Conservation (phyloP, 64 coral and sea anemone genomes). For the Porites australiensis region DNA sequence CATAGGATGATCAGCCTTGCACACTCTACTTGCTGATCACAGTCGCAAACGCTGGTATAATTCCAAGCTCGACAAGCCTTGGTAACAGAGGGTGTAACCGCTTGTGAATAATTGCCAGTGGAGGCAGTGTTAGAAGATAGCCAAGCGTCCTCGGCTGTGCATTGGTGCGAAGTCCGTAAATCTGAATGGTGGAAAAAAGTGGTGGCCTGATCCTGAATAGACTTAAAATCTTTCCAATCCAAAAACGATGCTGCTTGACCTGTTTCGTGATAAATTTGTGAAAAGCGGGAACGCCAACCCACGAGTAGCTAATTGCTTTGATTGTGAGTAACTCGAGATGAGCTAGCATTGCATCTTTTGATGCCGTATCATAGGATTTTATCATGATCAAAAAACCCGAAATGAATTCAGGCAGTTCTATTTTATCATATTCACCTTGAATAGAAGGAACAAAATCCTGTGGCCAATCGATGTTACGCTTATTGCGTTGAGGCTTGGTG, state of each 20-base stretch:
- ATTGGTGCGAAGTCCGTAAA: neutral
- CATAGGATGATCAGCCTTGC: constrained; percentile 43
- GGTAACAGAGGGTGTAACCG: neutral
- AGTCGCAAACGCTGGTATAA: constrained; percentile 8
- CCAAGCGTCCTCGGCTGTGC: neutral
- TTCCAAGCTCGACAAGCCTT: constrained; percentile 31
- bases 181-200: constrained; percentile 34
- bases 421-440: neutral
- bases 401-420: constrained; percentile 21
- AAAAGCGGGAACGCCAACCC: constrained; percentile 36
- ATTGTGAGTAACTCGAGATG: constrained; percentile 7
- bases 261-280: constrained; percentile 31
- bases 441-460: constrained; percentile 25
- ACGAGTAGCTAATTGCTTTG: constrained; percentile 49
- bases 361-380: neutral
- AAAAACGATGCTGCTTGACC: constrained; percentile 31
- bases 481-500: neutral
- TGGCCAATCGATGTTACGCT: constrained; percentile 19
- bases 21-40: constrained; percentile 36
- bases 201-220: neutral
- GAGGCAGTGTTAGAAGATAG: no score
- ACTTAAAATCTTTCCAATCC: constrained; percentile 23
- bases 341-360: constrained; percentile 13
- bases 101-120: neutral
- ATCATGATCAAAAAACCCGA: constrained; percentile 4